Base-by-base conservation (phyloP, 2,888 invertebrate species). In the Malthinus flaveolus region DNA sequence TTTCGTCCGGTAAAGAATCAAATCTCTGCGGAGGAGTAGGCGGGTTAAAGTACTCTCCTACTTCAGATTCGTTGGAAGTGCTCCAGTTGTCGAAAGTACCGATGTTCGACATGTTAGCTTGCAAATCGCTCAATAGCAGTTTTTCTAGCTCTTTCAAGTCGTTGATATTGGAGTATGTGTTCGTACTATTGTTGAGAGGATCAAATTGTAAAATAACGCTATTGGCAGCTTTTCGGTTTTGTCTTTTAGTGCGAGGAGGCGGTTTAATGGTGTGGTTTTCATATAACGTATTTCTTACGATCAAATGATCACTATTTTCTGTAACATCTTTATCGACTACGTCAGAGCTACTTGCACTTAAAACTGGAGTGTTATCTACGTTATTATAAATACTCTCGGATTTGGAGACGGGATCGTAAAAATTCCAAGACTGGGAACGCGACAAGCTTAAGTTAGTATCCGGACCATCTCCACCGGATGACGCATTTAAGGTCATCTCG, bases 191-290 rank as follows among this genome's bases (percentile, higher is more conserved):
- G 46, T 62, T 66, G 15, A 85, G 75, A 1, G 88, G 90, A 78
- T 90, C 90, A 78, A 90, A 90, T 75, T 89, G 88, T 73, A 85
- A 81, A 47, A 90, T 84, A n/a, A 89, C 82, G 71, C 88, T 87
- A 66, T 83, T 80, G 51, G 83, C 82, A 66, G 67, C 70, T 50
- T 62, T 66, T 66, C 58, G 56, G 12, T 39, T 59, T 45, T 42
- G 45, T 23, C 42, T 65, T 42, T 60, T 44, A 44, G 45, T 59
- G 37, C 57, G 62, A 62, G 53, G 51, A 49, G n/a, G 72, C 68
- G 10, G 61, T 62, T 69, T 73, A 33, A 61, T 59, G 11, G 65
- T 64, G 42, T 76, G 75, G 67, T 83, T 83, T 67, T 83, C 83
- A 68, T 83, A 83, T 10, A 80, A 61, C 0, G 80, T 81, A 71